Base-by-base conservation (phyloP, 2,113 vertebrate species). In the Mixornis gularis region DNA sequence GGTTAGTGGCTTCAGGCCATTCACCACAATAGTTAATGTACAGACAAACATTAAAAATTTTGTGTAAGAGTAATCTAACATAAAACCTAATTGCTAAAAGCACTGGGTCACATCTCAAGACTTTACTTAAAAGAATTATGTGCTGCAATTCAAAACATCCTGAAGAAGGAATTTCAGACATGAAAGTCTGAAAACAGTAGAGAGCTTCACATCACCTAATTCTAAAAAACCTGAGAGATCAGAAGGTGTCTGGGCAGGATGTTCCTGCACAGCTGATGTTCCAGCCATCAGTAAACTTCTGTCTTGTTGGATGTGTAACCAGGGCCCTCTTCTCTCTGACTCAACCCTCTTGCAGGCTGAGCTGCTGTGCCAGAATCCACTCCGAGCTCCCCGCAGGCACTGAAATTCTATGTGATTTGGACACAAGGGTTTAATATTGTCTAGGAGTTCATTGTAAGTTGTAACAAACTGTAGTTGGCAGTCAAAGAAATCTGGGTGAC, bases 331-430 rank as follows among this genome's bases (percentile, higher is more conserved):
- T 25, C 38, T 56, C 10, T 49, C 38, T 66, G 41, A 19, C 36
- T 76, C 63, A 82, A 15, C 14, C 12, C 16, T 64, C 30, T 51
- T 40, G 22, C 32, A 76, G 26, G 7, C 43, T 85, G 72, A 74
- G 62, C 43, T 46, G 34, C 26, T 68, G 6, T 0, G 0, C 13
- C 43, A 77, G 44, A 58, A 62, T 43, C 52, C 3, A 0, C 48
- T 41, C 46, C 52, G 32, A 78, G 52, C 22, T 81, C 26, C 58
- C 83, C 64, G 44, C 22, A 62, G 41, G 40, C 46, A 6, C 49
- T 5, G 2, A 3, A 7, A 80, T 73, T 73, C n/a, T 8, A 36
- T n/a, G 7, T 46, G 51, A 49, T 51, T 71, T 81, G 48, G 29
- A 53, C 38, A 69, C 6, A 38, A 24, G 32, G 13, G 70, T 69